Conservation (phyloP, 2,113 vertebrate species). For the Chionis minor region DNA sequence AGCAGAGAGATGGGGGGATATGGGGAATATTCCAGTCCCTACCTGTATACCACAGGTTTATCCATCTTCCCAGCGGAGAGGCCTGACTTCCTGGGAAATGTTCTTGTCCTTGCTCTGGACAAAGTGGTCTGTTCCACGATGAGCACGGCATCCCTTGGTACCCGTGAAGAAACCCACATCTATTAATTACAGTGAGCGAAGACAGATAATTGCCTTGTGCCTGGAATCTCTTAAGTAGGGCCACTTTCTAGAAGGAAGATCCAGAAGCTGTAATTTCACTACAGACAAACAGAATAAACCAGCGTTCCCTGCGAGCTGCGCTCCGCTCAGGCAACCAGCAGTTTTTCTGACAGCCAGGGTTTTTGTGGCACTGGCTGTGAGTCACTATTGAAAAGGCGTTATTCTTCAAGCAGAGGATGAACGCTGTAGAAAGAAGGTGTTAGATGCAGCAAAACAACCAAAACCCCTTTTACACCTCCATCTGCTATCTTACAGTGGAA, state of each 20-base stretch:
- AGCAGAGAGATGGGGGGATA: neutral
- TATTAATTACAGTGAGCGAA: conserved; percentile 25
- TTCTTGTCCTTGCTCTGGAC: neutral
- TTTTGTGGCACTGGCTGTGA: conserved; percentile 18
- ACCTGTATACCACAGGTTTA: neutral
- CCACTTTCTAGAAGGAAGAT: neutral
- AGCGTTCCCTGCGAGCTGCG: neutral
- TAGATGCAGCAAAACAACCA: neutral
- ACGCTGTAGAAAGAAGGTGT: neutral
- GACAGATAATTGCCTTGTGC: conserved; percentile 11
- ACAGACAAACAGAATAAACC: neutral
- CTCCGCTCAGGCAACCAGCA: conserved; percentile 15
- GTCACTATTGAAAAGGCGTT: neutral
- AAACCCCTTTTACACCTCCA: conserved; percentile 5
- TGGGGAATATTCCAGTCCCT: neutral
- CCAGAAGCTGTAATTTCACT: neutral
- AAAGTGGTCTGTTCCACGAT: accelerated
- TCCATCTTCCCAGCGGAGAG: neutral
- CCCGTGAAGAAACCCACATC: neutral
- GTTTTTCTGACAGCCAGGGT: neutral
- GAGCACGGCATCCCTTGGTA: neutral
- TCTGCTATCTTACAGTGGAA: conserved; percentile 9
- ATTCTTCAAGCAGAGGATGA: conserved; percentile 26
- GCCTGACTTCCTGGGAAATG: neutral
- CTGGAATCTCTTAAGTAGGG: neutral